phyloP scores from a whole-genome alignment of 2,888 invertebrate genomes.

The Sphaerophoria rueppellii region DNA sequence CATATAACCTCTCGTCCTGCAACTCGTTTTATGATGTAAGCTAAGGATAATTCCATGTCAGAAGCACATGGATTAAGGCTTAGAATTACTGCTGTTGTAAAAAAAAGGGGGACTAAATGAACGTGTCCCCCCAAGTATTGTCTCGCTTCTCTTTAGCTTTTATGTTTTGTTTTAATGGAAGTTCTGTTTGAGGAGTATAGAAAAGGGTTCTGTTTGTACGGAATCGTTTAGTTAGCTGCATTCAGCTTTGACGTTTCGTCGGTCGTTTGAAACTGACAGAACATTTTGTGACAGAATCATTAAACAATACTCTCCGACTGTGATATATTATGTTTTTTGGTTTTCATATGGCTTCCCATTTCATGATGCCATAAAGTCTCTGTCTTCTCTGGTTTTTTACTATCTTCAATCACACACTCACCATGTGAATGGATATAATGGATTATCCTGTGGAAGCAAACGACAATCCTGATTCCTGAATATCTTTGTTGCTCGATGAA shows the following conservation, averaged over 20 bases:
- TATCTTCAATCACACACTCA: background rate
- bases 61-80: slow-evolving; percentile 54
- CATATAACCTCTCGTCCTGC: slow-evolving; percentile 21
- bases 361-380: slow-evolving; percentile 42
- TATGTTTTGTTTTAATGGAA: slow-evolving; percentile 23
- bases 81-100: slow-evolving; percentile 40
- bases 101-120: slow-evolving; percentile 2
- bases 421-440: slow-evolving; percentile 22
- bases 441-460: slow-evolving; percentile 15
- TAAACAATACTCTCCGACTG: slow-evolving; percentile 28
- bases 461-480: background rate
- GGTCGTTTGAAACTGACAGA: slow-evolving; percentile 32
- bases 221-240: slow-evolving; percentile 5
- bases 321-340: slow-evolving; percentile 26
- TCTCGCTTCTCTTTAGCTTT: background rate
- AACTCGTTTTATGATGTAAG: slow-evolving; percentile 58
- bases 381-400: background rate
- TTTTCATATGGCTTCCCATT: slow-evolving; percentile 34
- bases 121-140: slow-evolving; percentile 38
- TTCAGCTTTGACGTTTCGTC: background rate
- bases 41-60: slow-evolving; percentile 61
- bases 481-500: background rate
- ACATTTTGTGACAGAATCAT: slow-evolving; percentile 43
- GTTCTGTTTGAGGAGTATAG: slow-evolving; percentile 1
- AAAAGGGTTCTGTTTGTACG: slow-evolving; percentile 19